A percentile compares a stretch with the other conserved stretches of the same genome.
These are phyloP conservation scores for Neomonachus schauinslandi DNA, from an alignment of 2,113 vertebrate species.

Conservation along the genomic window DNA sequence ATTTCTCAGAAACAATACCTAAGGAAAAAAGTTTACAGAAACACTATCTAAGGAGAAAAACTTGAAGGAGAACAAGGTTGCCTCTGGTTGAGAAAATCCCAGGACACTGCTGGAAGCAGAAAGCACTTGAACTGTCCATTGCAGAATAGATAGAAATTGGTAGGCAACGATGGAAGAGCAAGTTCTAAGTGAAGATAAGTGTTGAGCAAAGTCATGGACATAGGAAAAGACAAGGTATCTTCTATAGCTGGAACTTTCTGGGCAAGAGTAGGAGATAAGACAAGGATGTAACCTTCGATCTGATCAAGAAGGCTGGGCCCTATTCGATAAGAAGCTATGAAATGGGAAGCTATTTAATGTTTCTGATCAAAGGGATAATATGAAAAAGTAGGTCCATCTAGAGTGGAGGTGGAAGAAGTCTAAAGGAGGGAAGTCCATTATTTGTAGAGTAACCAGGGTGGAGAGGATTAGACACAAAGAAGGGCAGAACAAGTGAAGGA, in stretches of 20 bases:
- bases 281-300: background rate
- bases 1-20: slow-evolving; percentile 13
- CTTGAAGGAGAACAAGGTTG: background rate
- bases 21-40: background rate
- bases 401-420: background rate
- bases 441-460: background rate
- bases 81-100: background rate
- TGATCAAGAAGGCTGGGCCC: background rate
- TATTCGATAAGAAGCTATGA: background rate
- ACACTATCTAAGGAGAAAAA: background rate
- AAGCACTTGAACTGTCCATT: background rate
- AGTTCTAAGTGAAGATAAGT: background rate
- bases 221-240: background rate
- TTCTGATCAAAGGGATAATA: background rate
- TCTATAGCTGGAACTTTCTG: background rate
- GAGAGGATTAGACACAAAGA: background rate
- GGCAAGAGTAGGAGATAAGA: background rate
- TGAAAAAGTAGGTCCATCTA: background rate
- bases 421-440: background rate
- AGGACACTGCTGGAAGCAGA: background rate
- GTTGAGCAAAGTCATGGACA: background rate
- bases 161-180: background rate
- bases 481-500: background rate
- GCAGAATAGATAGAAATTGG: background rate
- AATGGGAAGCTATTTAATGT: background rate